phyloP scores from a whole-genome alignment of 2,113 vertebrate genomes.

The Dicrurus megarhynchus region DNA sequence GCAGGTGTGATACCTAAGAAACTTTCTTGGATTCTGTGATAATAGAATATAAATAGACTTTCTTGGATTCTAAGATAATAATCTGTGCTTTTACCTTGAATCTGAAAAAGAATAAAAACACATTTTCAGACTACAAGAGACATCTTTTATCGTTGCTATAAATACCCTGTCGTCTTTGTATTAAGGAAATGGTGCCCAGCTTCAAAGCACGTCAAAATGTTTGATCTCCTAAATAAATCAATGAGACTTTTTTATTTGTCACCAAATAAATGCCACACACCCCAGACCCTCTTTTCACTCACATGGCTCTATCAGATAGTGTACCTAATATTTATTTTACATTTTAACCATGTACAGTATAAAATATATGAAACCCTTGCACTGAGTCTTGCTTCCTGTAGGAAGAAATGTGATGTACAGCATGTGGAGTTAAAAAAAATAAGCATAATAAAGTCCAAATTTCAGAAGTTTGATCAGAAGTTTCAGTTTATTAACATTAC shows the following conservation, averaged over 20 bases:
- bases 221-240: background rate
- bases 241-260: background rate
- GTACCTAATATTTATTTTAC: background rate
- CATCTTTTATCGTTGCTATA: background rate
- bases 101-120: background rate
- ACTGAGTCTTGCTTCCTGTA: background rate
- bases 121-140: background rate
- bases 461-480: background rate
- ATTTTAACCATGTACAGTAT: background rate
- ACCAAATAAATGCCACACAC: background rate
- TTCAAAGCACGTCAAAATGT: background rate
- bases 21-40: background rate
- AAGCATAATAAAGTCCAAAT: background rate
- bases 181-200: background rate
- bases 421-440: background rate
- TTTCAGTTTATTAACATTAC: background rate
- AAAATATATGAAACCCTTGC: background rate
- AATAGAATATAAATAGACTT: background rate
- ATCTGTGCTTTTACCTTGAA: background rate
- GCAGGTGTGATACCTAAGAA: background rate
- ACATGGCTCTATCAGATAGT: background rate
- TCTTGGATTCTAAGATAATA: background rate
- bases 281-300: background rate
- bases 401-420: background rate
- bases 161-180: background rate